Evolutionary conservation across 2,113 vertebrate species (phyloP).

Genomic region (Pristiophorus japonicus): DNA sequence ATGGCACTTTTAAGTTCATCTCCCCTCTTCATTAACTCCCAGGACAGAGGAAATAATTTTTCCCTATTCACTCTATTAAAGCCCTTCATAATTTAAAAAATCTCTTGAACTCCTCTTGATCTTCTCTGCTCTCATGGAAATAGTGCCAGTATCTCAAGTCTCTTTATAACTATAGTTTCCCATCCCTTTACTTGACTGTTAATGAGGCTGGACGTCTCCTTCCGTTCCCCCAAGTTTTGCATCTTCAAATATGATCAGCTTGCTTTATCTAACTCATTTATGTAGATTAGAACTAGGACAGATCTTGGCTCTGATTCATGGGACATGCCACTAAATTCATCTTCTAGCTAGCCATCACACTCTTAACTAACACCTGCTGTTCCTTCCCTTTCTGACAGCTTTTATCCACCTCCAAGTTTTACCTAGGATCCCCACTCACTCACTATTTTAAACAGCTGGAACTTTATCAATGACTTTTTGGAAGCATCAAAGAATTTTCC

Average conservation of each 20-base stretch:
- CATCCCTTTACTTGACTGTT: not conserved
- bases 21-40: not conserved
- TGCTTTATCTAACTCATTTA: not conserved
- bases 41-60: not conserved
- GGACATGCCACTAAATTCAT: not conserved
- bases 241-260: not conserved
- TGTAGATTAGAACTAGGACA: not conserved
- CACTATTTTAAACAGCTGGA: too few species aligned
- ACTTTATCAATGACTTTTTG: too few species aligned
- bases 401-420: too few species aligned
- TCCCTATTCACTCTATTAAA: not conserved
- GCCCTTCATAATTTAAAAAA: not conserved
- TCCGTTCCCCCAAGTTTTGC: not conserved
- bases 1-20: not conserved
- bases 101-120: too few species aligned
- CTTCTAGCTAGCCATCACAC: not conserved
- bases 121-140: too few species aligned
- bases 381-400: not conserved
- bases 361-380: not conserved
- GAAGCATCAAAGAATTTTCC: too few species aligned
- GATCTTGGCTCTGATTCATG: not conserved
- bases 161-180: not conserved
- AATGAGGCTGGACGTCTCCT: not conserved
- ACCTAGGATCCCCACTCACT: too few species aligned
- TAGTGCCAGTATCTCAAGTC: not conserved